phyloP scores from a whole-genome alignment of 1,140 invertebrate genomes.

The Patella vulgata region DNA sequence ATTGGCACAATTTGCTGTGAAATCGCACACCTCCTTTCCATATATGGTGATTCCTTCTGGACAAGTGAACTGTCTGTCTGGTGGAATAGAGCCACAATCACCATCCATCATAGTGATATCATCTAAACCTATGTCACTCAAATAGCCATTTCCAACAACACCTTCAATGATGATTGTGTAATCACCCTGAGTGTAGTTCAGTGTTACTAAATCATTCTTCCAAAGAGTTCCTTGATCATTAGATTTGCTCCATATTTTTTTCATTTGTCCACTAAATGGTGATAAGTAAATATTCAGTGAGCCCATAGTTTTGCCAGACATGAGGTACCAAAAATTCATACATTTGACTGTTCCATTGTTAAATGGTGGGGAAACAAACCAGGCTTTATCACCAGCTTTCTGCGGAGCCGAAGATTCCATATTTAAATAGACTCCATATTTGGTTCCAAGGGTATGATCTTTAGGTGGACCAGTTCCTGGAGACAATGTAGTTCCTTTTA shows the following conservation, averaged over 20 bases:
- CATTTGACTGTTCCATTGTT: slow-evolving; percentile 42
- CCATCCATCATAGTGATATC: slow-evolving; percentile 37
- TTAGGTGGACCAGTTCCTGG: slow-evolving; percentile 40
- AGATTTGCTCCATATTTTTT: slow-evolving; percentile 1
- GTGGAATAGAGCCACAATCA: slow-evolving; percentile 27
- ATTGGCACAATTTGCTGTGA: slow-evolving; percentile 52
- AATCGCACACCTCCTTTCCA: slow-evolving; percentile 54
- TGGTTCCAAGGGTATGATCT: slow-evolving; percentile 61
- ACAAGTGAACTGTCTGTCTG: slow-evolving; percentile 21
- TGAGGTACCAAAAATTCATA: slow-evolving; percentile 77
- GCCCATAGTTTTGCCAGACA: slow-evolving; percentile 73
- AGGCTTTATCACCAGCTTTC: slow-evolving; percentile 47
- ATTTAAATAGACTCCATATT: slow-evolving; percentile 59
- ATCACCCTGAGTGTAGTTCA: slow-evolving; percentile 28
- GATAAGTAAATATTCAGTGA: slow-evolving; percentile 44
- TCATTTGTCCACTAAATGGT: slow-evolving; percentile 4
- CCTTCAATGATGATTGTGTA: slow-evolving; percentile 49
- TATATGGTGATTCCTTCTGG: slow-evolving; percentile 37
- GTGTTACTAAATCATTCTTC: slow-evolving; percentile 43
- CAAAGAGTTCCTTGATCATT: slow-evolving; percentile 51
- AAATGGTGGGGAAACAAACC: slow-evolving; percentile 43
- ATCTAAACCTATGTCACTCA: slow-evolving; percentile 58
- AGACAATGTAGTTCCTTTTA: slow-evolving; percentile 34
- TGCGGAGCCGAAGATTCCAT: slow-evolving; percentile 57
- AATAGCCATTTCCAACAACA: slow-evolving; percentile 32